phyloP scores from a whole-genome alignment of 2,113 vertebrate genomes.

The Clarias batrachus region DNA sequence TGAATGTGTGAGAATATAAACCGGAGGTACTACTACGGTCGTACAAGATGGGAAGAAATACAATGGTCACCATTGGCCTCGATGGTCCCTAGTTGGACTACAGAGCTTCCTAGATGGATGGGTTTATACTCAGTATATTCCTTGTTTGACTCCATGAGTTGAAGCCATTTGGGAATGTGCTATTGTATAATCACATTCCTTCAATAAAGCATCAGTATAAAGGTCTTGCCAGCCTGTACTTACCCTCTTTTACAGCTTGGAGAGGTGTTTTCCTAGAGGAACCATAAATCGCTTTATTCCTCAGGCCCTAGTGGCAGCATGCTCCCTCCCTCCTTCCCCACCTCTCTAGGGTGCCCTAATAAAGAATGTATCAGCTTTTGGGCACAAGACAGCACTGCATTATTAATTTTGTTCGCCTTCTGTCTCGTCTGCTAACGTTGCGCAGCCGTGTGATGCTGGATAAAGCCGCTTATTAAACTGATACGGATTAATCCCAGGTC shows the following conservation, averaged over 20 bases:
- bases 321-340: neutral
- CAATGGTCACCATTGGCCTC: too few relatives aligned
- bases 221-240: constrained; percentile 53
- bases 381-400: constrained; percentile 59
- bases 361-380: constrained; percentile 58
- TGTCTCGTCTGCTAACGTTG: constrained; percentile 66
- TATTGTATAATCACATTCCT: constrained; percentile 10
- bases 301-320: constrained; percentile 40
- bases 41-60: too few relatives aligned
- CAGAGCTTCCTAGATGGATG: too few relatives aligned
- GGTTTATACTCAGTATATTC: too few relatives aligned
- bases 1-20: too few relatives aligned
- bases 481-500: constrained; percentile 66
- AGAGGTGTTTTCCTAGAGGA: constrained; percentile 61
- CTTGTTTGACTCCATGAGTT: neutral
- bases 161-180: neutral
- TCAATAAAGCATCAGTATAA: constrained; percentile 48
- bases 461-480: constrained; percentile 78
- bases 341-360: constrained; percentile 45
- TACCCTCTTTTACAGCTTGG: constrained; percentile 58
- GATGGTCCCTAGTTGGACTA: too few relatives aligned
- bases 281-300: constrained; percentile 67
- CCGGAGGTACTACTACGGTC: too few relatives aligned
- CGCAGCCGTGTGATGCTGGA: constrained; percentile 72
- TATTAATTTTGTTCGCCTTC: constrained; percentile 59